These are phyloP conservation scores for Nebria salina DNA, from an alignment of 2,888 invertebrate genomes.

Conservation along the genomic window DNA sequence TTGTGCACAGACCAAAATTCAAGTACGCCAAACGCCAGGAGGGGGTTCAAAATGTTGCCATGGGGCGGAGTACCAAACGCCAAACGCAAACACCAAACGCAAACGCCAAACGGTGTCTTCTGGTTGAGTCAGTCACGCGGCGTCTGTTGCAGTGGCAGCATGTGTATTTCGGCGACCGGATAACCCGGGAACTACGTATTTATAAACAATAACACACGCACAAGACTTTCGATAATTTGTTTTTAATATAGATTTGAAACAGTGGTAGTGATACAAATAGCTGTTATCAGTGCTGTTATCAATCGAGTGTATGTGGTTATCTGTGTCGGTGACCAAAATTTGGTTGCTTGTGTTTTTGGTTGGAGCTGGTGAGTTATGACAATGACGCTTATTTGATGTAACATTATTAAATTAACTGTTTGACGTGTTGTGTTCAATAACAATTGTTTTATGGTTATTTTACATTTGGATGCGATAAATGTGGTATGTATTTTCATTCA, in stretches of 20 bases:
- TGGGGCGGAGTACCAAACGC: neutral
- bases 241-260: neutral
- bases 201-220: neutral
- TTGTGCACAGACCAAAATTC: neutral
- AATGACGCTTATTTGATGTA: constrained; percentile 10
- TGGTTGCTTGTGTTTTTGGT: constrained; percentile 23
- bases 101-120: too few relatives aligned
- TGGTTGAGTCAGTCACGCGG: constrained; percentile 19
- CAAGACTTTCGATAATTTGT: neutral
- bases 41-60: neutral
- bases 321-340: neutral
- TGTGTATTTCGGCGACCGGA: neutral
- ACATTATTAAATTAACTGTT: constrained; percentile 16
- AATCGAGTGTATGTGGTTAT: neutral
- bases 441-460: neutral
- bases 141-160: constrained; percentile 5
- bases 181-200: neutral
- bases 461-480: constrained; percentile 10
- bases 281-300: constrained; percentile 21
- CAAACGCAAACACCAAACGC: too few relatives aligned
- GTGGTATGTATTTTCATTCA: constrained; percentile 26
- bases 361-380: constrained; percentile 29
- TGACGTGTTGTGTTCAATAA: neutral
- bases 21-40: neutral
- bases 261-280: neutral